phyloP scores from a whole-genome alignment of 2,888 invertebrate genomes.

The Cyaniris semiargus region DNA sequence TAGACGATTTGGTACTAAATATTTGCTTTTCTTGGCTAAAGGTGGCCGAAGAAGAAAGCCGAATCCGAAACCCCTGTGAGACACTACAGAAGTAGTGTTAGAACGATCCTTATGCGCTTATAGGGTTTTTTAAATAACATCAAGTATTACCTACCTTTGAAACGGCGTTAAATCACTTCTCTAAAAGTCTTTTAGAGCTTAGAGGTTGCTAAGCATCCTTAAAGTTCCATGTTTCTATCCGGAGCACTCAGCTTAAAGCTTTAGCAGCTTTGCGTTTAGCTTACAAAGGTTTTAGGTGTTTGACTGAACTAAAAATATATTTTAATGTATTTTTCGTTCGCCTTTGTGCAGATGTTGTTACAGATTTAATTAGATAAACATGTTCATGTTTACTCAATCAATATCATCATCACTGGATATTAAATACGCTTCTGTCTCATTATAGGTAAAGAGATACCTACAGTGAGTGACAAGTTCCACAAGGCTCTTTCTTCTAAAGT shows the following conservation, averaged over 20 bases:
- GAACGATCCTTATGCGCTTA: background rate
- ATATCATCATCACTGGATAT: background rate
- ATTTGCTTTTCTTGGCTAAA: too few species aligned
- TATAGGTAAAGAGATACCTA: too few species aligned
- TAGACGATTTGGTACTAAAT: too few species aligned
- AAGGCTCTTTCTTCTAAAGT: too few species aligned
- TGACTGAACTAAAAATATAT: background rate
- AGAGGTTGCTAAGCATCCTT: constrained; percentile 19
- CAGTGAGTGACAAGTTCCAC: too few species aligned
- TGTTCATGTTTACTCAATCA: too few species aligned
- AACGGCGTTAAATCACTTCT: background rate
- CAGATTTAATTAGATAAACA: background rate
- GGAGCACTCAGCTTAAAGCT: constrained; percentile 26
- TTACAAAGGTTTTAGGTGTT: constrained; percentile 4
- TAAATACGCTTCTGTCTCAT: too few species aligned
- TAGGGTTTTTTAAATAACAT: background rate
- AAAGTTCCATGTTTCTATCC: constrained; percentile 14
- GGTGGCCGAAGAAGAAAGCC: background rate
- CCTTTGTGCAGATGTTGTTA: background rate
- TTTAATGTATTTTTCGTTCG: background rate
- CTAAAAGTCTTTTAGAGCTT: constrained; percentile 25
- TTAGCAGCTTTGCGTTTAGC: constrained; percentile 20
- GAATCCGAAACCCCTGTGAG: background rate
- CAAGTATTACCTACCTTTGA: background rate
- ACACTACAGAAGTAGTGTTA: background rate